Percentiles rank a stretch among this genome's conserved stretches.
phyloP scores from a whole-genome alignment of 23 tunicate genomes.

The Oikopleura albicans region DNA sequence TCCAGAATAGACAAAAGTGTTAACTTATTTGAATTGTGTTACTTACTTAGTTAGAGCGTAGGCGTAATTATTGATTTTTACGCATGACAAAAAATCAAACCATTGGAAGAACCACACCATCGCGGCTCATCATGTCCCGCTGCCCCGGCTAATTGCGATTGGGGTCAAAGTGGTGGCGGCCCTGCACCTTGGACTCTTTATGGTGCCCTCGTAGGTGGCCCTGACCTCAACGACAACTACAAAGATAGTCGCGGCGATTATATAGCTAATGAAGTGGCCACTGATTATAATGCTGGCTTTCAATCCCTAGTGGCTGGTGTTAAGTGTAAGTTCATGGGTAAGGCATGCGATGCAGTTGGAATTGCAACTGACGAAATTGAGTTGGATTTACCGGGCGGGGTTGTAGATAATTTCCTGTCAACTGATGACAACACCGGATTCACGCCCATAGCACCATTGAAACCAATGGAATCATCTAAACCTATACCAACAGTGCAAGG shows the following conservation, averaged over 20 bases:
- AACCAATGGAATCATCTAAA: too few species aligned
- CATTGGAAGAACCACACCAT: background rate
- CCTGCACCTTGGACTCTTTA: slow-evolving; percentile 59
- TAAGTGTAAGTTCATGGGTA: background rate
- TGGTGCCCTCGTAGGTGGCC: slow-evolving; percentile 97
- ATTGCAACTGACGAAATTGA: too few species aligned
- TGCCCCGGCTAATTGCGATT: slow-evolving; percentile 43
- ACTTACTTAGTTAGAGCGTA: too few species aligned
- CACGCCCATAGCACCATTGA: too few species aligned
- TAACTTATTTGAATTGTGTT: too few species aligned
- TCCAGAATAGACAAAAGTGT: too few species aligned
- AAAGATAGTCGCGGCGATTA: slow-evolving; percentile 47
- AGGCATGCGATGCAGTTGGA: background rate
- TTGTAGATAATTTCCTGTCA: too few species aligned
- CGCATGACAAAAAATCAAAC: background rate
- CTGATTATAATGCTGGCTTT: slow-evolving; percentile 90
- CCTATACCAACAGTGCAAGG: too few species aligned
- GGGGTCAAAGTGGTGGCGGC: slow-evolving; percentile 28
- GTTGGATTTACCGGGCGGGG: too few species aligned
- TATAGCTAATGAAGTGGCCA: slow-evolving; percentile 78
- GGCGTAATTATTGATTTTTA: too few species aligned
- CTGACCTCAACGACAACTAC: slow-evolving; percentile 30
- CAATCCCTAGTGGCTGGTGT: slow-evolving; percentile 55
- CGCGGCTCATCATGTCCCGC: slow-evolving; percentile 28
- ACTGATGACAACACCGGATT: too few species aligned